Base-by-base conservation (phyloP, 2,797 vertebrate genomes). In the Crax fasciolata region DNA sequence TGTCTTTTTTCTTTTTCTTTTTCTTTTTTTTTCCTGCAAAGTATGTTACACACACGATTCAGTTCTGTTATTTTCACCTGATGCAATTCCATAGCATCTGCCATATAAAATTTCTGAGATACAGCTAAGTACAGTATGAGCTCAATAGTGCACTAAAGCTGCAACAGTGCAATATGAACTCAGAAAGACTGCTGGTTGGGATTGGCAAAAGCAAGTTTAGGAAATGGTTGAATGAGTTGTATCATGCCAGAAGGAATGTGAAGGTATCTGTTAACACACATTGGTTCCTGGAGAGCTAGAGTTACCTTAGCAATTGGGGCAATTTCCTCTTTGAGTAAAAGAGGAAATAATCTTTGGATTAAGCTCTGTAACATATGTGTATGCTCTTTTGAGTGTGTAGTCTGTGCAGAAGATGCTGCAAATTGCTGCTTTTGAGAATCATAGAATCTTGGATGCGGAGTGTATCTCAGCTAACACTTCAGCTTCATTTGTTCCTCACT, bases 301-400 rank as follows among this genome's bases (percentile, higher is more conserved):
- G 35, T 48, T 87, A 51, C 87, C 82, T 90, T 58, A 88, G 55
- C 62, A 82, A 75, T 88, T 62, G 84, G 32, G 90, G 46, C 23
- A 77, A 77, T 91, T 92, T 96, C 66, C 27, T 65, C 66, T 77
- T 62, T 43, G 68, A 72, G 32, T 54, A 81, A 84, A 86, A 84
- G 58, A 94, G 73, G 54, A 86, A 94, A 90, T 58, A 71, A 32
- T 78, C 85, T 95, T 88, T 86, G 11, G 27, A 87, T 90, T 76
- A 86, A 90, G 32, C 24, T 81, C 30, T 94, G 66, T 25, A 67
- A 68, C 14, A 7, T 24, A 28, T 65, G 13, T n/a, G 6, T 41
- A 30, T 52, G 35, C 8, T 61, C 4, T 72, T 93, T 66, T 58
- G 46, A 72, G 24, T 44, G 44, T 0, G 1, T 41, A 84, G 35